phyloP scores from a whole-genome alignment of 2,888 invertebrate species.

The Trypoxylon attenuatum region DNA sequence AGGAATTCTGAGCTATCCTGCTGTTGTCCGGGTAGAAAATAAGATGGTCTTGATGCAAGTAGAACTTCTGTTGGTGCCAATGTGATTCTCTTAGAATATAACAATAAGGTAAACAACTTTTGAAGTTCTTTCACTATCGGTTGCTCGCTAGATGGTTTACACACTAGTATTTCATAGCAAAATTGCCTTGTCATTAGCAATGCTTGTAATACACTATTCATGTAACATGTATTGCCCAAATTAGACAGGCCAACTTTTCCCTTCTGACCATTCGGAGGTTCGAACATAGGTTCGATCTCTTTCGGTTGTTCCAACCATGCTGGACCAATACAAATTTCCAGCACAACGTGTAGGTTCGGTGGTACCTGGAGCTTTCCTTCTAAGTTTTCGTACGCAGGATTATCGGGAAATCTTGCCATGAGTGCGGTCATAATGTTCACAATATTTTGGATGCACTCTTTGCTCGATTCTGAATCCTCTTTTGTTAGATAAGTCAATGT shows the following conservation, averaged over 20 bases:
- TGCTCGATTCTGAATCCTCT: slow-evolving; percentile 77
- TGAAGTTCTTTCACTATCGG: slow-evolving; percentile 80
- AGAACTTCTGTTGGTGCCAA: slow-evolving; percentile 85
- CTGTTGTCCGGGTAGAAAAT: slow-evolving; percentile 86
- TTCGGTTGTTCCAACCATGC: slow-evolving; percentile 66
- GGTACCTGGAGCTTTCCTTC: slow-evolving; percentile 66
- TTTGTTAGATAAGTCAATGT: slow-evolving; percentile 77
- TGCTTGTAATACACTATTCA: slow-evolving; percentile 92
- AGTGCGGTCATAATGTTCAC: slow-evolving; percentile 78
- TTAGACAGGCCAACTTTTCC: slow-evolving; percentile 86
- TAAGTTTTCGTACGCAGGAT: slow-evolving; percentile 66
- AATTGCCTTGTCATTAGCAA: slow-evolving; percentile 88
- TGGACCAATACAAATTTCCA: slow-evolving; percentile 65
- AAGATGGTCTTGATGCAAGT: slow-evolving; percentile 83
- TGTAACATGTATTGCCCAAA: slow-evolving; percentile 91
- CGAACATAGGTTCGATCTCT: slow-evolving; percentile 39
- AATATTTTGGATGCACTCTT: slow-evolving; percentile 77
- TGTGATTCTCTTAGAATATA: slow-evolving; percentile 81
- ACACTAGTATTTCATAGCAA: slow-evolving; percentile 79
- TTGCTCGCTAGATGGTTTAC: slow-evolving; percentile 52
- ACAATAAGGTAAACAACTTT: slow-evolving; percentile 83
- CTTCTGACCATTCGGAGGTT: slow-evolving; percentile 49
- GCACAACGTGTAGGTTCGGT: slow-evolving; percentile 61
- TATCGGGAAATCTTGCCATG: slow-evolving; percentile 76
- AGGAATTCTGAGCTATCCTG: slow-evolving; percentile 93